A percentile compares a stretch with the other conserved stretches of the same genome.
These are phyloP conservation scores for Macrosteles quadrilineatus DNA, from an alignment of 1,140 invertebrate genomes.

Conservation along the genomic window DNA sequence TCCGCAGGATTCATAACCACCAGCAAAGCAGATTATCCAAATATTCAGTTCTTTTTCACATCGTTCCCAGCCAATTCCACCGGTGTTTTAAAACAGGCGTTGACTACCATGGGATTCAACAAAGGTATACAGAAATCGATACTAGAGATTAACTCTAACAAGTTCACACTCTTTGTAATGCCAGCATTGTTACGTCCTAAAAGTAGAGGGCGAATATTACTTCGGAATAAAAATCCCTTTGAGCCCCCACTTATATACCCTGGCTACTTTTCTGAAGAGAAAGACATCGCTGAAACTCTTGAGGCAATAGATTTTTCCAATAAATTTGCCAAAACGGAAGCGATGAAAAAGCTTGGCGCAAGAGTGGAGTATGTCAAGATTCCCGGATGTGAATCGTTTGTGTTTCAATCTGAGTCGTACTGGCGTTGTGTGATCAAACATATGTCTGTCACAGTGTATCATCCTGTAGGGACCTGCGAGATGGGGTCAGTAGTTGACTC, in stretches of 20 bases:
- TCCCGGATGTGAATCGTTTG: conserved; percentile 71
- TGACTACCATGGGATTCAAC: not conserved
- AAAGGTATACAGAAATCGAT: not conserved
- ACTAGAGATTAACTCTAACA: conserved; percentile 2
- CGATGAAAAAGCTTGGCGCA: conserved; percentile 46
- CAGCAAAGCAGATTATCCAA: conserved; percentile 33
- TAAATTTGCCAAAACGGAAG: conserved; percentile 34
- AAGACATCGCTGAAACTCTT: not conserved
- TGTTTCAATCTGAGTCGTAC: conserved; percentile 74
- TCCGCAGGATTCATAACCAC: conserved; percentile 33
- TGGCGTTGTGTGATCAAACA: conserved; percentile 83
- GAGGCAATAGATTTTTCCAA: conserved; percentile 37
- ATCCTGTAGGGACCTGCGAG: conserved; percentile 76
- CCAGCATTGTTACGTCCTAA: conserved; percentile 3
- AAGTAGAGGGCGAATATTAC: conserved; percentile 15
- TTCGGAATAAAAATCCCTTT: not conserved
- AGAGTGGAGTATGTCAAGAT: conserved; percentile 63
- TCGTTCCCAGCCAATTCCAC: not conserved
- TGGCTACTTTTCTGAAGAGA: not conserved
- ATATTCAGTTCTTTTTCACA: conserved; percentile 23
- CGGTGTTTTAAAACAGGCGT: not conserved
- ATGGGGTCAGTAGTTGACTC: conserved; percentile 90
- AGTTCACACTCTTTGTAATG: not conserved
- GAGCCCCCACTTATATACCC: conserved; percentile 11
- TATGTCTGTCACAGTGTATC: conserved; percentile 83